Evolutionary conservation across 1,140 invertebrate genomes (phyloP).

Genomic region (Papilio dardanus): DNA sequence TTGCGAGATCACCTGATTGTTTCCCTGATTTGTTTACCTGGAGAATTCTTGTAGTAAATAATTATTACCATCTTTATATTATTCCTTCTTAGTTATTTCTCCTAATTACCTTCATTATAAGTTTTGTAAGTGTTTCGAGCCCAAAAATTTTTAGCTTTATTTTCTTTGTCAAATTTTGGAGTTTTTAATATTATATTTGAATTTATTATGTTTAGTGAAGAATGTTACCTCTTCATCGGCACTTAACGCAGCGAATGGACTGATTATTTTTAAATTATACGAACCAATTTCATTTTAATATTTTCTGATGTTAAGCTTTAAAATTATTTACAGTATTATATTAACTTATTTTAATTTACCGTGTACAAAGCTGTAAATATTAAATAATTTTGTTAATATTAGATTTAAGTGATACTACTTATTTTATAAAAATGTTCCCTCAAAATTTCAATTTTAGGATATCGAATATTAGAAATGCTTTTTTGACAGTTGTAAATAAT

Average conservation of each 20-base stretch:
- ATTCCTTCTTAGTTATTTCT: background rate
- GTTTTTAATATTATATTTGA: background rate
- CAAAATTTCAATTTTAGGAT: conserved; percentile 33
- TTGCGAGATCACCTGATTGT: background rate
- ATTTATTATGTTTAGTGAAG: background rate
- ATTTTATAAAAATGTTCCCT: background rate
- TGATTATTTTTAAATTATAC: conserved; percentile 38
- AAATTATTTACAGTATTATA: conserved; percentile 80
- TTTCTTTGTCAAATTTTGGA: background rate
- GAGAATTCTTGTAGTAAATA: too few relatives aligned
- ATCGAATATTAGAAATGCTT: conserved; percentile 38
- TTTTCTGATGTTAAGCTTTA: conserved; percentile 75
- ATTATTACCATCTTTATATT: background rate
- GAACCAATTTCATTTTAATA: conserved; percentile 32
- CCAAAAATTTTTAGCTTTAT: conserved; percentile 6
- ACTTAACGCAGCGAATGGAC: conserved; percentile 25
- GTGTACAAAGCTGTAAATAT: conserved; percentile 76
- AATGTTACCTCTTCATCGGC: conserved; percentile 13
- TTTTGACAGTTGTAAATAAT: conserved; percentile 46
- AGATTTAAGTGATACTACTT: conserved; percentile 36
- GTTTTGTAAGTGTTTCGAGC: background rate
- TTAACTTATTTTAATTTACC: conserved; percentile 70
- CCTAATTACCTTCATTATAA: background rate
- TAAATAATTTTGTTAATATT: conserved; percentile 59
- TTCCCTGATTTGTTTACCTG: background rate